Evolutionary conservation across 2,888 invertebrate species (phyloP), one percentile per base, ranked within the genome.

Genomic region (Nomada ruficornis): DNA sequence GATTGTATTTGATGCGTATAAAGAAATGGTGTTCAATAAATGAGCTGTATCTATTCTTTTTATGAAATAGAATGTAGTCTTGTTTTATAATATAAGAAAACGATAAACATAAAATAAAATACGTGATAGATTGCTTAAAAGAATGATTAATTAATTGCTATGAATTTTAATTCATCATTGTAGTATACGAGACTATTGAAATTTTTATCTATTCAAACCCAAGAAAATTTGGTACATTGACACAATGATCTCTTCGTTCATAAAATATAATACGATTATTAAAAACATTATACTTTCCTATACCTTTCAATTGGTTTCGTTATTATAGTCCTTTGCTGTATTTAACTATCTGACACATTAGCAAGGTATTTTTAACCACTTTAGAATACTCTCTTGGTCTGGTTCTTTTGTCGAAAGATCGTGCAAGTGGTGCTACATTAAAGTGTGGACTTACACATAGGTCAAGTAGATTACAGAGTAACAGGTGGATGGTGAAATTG

Each of bases 401-500:
- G 65, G 60, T 72, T 72, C 79, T 80, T 80, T 72, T 71, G 80
- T 71, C 29, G 63, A 68, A 72, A 71, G 71, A 71, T 80, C 71
- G 71, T 57, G 67, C 67, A 57, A 78, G 79, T 80, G 72, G 80
- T 80, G 67, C 80, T 80, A 72, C 80, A 67, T 80, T 78, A 79
- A 79, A 80, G 80, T 80, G 79, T 57, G 57, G 79, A 79, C 67
- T 68, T 79, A 57, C 72, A 79, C 80, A 57, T 52, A 72, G 80
- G 79, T 79, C 80, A 72, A 79, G 80, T 79, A 79, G 80, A 80
- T 80, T 79, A 67, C 72, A 67, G 67, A 71, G 80, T 80, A 80
- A 80, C 80, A 80, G 80, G 80, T 80, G 80, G 79, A 80, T 79
- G 79, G 71, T 59, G 60, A 79, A 79, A 80, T 72, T 80, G 79